Percentiles rank a stretch among this genome's conserved stretches.
These are phyloP conservation scores for Potamarius usumacintae DNA, from an alignment of 2,113 vertebrate species.

Conservation along the genomic window DNA sequence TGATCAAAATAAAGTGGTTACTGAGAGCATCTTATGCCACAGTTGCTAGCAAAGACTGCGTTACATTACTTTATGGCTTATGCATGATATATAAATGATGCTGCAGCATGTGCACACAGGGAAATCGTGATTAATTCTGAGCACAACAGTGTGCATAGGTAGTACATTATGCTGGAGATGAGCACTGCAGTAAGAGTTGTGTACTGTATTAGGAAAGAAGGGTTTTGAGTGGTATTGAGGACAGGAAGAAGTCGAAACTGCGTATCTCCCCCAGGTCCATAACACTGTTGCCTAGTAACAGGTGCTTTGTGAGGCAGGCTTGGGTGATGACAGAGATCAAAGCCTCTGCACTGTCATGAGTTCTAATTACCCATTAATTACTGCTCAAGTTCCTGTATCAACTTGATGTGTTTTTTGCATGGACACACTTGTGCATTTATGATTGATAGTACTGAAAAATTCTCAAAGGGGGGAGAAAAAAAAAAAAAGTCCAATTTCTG, in stretches of 20 bases:
- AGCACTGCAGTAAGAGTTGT: background rate
- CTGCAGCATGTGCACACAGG: background rate
- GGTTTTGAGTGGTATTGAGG: constrained; percentile 33
- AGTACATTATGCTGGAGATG: background rate
- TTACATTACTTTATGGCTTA: background rate
- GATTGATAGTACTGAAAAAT: background rate
- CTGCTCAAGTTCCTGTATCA: constrained; percentile 4
- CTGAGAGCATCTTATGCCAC: background rate
- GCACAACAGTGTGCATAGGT: background rate
- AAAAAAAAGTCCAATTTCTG: background rate
- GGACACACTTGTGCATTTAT: background rate
- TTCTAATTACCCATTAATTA: constrained; percentile 26
- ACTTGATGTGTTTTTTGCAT: background rate
- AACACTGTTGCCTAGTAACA: constrained; percentile 75
- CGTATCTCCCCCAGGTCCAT: constrained; percentile 58
- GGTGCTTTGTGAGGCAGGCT: constrained; percentile 59
- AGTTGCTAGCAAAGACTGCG: background rate
- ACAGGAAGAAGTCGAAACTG: constrained; percentile 52
- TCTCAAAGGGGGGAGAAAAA: background rate
- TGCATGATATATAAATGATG: background rate
- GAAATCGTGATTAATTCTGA: background rate
- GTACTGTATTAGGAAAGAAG: constrained; percentile 18
- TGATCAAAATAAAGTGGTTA: background rate
- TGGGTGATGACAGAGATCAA: constrained; percentile 70
- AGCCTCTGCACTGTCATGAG: constrained; percentile 22